Conservation (phyloP, 1,140 invertebrate species). For the Marisa cornuarietis region DNA sequence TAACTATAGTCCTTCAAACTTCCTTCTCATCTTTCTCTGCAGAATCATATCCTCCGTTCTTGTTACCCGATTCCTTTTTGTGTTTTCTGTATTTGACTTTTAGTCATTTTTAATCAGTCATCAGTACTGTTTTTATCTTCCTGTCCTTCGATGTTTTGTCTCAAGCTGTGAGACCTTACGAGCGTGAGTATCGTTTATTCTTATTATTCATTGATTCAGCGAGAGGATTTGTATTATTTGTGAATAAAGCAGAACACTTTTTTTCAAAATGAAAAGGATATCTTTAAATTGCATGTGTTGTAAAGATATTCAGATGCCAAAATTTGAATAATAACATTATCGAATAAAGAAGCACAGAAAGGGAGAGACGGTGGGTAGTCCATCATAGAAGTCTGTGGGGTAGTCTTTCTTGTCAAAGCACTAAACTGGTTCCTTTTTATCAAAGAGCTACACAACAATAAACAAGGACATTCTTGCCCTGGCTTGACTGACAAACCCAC, state of each 20-base stretch:
- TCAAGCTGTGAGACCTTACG: too few relatives aligned
- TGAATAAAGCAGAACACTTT: background rate
- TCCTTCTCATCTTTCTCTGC: background rate
- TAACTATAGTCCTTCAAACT: too few relatives aligned
- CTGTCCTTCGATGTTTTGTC: too few relatives aligned
- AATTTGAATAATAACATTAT: background rate
- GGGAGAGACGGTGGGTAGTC: background rate
- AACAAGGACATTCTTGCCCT: slow-evolving; percentile 24
- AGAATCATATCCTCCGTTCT: background rate
- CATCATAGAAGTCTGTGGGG: too few relatives aligned
- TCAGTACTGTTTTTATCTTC: background rate
- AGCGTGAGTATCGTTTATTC: too few relatives aligned
- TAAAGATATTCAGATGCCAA: background rate
- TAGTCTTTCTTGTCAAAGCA: background rate
- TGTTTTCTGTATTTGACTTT: background rate
- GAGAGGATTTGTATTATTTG: background rate
- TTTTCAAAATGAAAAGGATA: background rate
- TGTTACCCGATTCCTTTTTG: background rate
- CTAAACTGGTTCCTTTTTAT: background rate
- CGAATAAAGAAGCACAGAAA: too few relatives aligned
- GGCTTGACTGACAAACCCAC: slow-evolving; percentile 4
- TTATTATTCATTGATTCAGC: background rate
- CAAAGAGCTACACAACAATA: slow-evolving; percentile 18
- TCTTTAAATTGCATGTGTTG: background rate
- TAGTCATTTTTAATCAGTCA: background rate